Base-by-base conservation (phyloP, 2,888 invertebrate genomes). In the Drosophila atroscutellata region DNA sequence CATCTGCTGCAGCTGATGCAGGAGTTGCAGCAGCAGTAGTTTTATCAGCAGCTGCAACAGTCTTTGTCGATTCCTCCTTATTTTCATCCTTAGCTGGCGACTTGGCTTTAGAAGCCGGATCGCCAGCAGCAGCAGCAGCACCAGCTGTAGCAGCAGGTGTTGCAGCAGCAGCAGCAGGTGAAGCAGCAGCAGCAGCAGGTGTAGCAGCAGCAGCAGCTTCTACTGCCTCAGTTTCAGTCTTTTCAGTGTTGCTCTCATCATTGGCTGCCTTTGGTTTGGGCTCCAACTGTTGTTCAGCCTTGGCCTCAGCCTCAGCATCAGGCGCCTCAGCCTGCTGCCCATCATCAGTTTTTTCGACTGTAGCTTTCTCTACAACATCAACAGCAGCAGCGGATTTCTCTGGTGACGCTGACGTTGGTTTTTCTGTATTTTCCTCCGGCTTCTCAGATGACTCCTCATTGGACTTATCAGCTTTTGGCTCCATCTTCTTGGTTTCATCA, bases 201-300 rank as follows among this genome's bases (percentile, higher is more conserved):
- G 66, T 60, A 32, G 56, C 67, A 26, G 56, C 32, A 52, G 52
- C 9, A 20, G 32, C 63, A 13, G 45, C 30, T 50, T 50, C 39
- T 36, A 71, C 47, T 66, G 42, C 49, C 37, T 75, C 70, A 42
- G 61, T 45, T 34, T 83, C 85, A 86, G 86, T 83, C 86, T 87
- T 81, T 76, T 80, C 76, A 13, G 55, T 56, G n/a, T 63, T 75
- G 50, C 51, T 66, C 28, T 52, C 57, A 7, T 34, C 56, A 37
- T 24, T 18, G 50, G 65, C 55, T 69, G 51, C 34, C 37, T 66
- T 56, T 15, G 68, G 49, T 54, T 61, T 68, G 37, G 65, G 49
- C 30, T 77, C 61, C 51, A 37, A 20, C 32, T 75, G 28, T n/a
- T 60, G 47, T 30, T 82, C 79, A 81, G 67, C 52, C 66, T 73